A percentile compares a stretch with the other conserved stretches of the same genome.
These are phyloP conservation scores for Semaprochilodus insignis DNA, from an alignment of 2,797 vertebrate species.

Conservation along the genomic window DNA sequence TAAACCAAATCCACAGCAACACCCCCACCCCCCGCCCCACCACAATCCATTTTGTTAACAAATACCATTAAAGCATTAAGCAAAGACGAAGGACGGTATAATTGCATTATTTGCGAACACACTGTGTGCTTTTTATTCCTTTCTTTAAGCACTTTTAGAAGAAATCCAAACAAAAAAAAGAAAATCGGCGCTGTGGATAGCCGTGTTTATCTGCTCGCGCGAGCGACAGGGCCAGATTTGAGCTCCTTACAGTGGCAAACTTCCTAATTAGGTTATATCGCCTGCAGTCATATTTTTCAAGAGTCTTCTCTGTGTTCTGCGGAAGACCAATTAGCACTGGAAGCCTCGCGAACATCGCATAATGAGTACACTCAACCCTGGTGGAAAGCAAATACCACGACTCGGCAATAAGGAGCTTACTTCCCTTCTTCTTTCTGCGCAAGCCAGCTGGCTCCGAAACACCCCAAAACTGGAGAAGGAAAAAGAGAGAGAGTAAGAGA, in stretches of 20 bases:
- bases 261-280: conserved; percentile 74
- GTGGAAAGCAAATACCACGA: conserved; percentile 71
- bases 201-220: conserved; percentile 60
- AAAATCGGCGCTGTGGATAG: conserved; percentile 33
- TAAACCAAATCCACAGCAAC: conserved; percentile 48
- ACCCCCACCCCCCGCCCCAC: conserved; percentile 30
- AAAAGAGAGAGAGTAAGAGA: conserved; percentile 37
- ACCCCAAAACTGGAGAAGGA: conserved; percentile 62
- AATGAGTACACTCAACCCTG: conserved; percentile 70
- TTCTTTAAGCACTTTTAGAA: conserved; percentile 44
- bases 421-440: conserved; percentile 64
- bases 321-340: conserved; percentile 71
- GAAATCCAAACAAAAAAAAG: conserved; percentile 54
- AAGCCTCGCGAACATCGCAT: conserved; percentile 69
- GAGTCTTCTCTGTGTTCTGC: conserved; percentile 70
- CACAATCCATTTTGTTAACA: conserved; percentile 60
- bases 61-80: conserved; percentile 61
- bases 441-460: conserved; percentile 70
- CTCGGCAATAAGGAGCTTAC: conserved; percentile 71
- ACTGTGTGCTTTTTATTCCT: conserved; percentile 33
- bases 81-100: conserved; percentile 49
- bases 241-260: conserved; percentile 68
- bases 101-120: conserved; percentile 25
- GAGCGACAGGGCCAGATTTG: conserved; percentile 61
- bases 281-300: conserved; percentile 72